Conservation (phyloP, 2,888 invertebrate genomes). For the Erebia epiphron region DNA sequence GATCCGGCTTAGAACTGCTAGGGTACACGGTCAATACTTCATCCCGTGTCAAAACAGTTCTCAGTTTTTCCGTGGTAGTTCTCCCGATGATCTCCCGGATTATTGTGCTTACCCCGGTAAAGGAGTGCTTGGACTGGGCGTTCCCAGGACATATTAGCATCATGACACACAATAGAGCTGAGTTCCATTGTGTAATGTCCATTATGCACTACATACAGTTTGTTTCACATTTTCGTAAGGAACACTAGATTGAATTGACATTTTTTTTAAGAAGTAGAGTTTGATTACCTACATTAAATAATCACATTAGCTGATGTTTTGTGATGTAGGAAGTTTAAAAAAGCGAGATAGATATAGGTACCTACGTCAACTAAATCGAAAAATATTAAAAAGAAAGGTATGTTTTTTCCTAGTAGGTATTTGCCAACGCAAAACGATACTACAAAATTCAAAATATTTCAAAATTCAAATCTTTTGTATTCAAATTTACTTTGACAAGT, state of each 20-base stretch:
- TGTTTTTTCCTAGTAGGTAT: no score
- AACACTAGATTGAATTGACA: not conserved
- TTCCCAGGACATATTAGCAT: slow-evolving; percentile 47
- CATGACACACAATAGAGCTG: slow-evolving; percentile 49
- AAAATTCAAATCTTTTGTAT: no score
- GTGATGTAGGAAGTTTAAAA: no score
- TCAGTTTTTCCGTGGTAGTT: slow-evolving; percentile 30
- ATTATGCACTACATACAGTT: slow-evolving; percentile 27
- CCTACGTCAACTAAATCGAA: no score
- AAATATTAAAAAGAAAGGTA: no score
- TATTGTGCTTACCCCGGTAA: slow-evolving; percentile 53
- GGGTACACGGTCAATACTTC: not conserved
- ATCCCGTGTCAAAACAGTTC: slow-evolving; percentile 12
- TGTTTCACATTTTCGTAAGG: slow-evolving; percentile 13
- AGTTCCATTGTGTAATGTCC: slow-evolving; percentile 50
- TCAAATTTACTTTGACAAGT: no score
- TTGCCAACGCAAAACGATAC: no score
- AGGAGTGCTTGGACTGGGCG: slow-evolving; percentile 46
- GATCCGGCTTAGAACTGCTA: not conserved
- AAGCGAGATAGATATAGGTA: no score
- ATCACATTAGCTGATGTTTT: no score
- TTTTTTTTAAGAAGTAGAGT: not conserved
- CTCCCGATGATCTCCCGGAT: slow-evolving; percentile 52
- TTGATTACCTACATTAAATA: no score
- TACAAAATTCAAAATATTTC: no score